Evolutionary conservation across 2,888 invertebrate species (phyloP).

Genomic region (Anaspis maculata): DNA sequence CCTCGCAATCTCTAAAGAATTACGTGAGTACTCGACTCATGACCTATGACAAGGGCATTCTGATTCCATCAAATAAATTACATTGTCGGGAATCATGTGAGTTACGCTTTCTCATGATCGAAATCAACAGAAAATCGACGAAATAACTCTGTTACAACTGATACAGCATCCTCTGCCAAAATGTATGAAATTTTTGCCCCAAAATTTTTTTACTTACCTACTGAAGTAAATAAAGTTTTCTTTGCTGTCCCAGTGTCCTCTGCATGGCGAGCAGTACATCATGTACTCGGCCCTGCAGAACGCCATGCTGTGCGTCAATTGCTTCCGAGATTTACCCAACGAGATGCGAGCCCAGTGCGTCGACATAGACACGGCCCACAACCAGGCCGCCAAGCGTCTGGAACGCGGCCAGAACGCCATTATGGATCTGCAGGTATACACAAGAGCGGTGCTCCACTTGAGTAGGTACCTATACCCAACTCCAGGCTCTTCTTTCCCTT

Average conservation of each 20-base stretch:
- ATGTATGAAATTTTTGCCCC: too few relatives aligned
- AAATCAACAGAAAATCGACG: too few relatives aligned
- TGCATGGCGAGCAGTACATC: conserved; percentile 66
- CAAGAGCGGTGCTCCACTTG: background rate
- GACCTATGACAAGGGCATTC: too few relatives aligned
- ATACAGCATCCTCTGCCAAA: too few relatives aligned
- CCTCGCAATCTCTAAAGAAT: too few relatives aligned
- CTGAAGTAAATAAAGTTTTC: conserved; percentile 1
- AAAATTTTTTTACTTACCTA: too few relatives aligned
- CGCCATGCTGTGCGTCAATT: conserved; percentile 65
- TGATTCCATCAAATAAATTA: too few relatives aligned
- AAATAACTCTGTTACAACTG: too few relatives aligned
- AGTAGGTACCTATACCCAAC: too few relatives aligned
- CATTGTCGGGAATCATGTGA: too few relatives aligned
- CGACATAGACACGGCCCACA: conserved; percentile 68
- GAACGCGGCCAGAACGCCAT: conserved; percentile 50
- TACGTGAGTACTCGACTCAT: too few relatives aligned
- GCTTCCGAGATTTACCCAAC: conserved; percentile 60
- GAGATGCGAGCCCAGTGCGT: conserved; percentile 61
- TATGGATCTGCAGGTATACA: conserved; percentile 38
- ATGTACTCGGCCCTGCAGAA: conserved; percentile 64
- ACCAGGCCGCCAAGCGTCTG: conserved; percentile 59
- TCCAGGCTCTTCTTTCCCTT: conserved; percentile 1
- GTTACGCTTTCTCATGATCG: too few relatives aligned
- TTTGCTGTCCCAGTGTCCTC: conserved; percentile 45